Evolutionary conservation across 2,797 vertebrate species (phyloP), one percentile per base, ranked within the genome.

Genomic region (Phalanger gymnotis): DNA sequence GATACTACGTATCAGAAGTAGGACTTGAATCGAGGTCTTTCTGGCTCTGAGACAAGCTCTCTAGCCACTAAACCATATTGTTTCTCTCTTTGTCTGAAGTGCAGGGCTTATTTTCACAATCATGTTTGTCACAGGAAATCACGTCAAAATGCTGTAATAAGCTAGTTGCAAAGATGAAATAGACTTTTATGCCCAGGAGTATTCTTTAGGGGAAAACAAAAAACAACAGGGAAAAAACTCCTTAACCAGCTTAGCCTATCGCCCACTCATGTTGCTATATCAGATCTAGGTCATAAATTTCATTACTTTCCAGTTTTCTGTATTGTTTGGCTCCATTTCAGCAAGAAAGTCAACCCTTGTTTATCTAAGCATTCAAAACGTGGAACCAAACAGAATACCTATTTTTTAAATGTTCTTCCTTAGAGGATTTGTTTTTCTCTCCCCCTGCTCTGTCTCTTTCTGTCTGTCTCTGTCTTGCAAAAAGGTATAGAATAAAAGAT

Each of bases 211-310:
- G 52, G 92, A 96, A 93, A 51, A 12, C 92, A 93, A 97, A 96
- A 95, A 34, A 12, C 55, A 95, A 93, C 92, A 61, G 10, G 22
- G 94, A 94, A 66, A 93, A 95, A 95, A 57, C 34, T 27, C 40
- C 54, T 90, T 95, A 95, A 96, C 58, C 95, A 91, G 90, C 54
- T 97, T 97, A 96, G 89, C 90, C 54, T 97, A 91, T 96, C 91
- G 96, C 58, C 91, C 56, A 95, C 90, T 97, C 91, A 90, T 96
- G 92, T 94, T 97, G 96, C 96, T 55, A n/a, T 94, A 96, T 97
- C 96, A 95, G 94, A 98, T 96, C 95, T 96, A 95, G 95, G 95
- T 96, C 95, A 97, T 96, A 98, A 97, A 98, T 97, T 96, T 97
- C 89, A 96, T 96, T 96, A 90, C 93, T 92, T 96, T 95, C 73